Base-by-base conservation (phyloP, 2,113 vertebrate genomes). In the Psittacara wagleri region DNA sequence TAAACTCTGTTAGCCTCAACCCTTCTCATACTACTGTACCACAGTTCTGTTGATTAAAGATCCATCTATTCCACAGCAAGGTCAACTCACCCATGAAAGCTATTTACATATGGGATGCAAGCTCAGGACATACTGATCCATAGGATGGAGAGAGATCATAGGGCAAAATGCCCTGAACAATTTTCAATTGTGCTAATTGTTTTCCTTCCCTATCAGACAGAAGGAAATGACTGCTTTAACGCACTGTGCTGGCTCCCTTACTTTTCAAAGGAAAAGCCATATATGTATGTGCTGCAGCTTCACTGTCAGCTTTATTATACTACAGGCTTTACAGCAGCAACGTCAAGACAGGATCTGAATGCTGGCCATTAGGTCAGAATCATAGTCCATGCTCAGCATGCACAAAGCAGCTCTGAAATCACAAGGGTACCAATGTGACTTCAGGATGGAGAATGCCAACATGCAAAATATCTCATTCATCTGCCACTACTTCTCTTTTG, bases 161-260 rank as follows among this genome's bases (percentile, higher is more conserved):
- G 94, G 86, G 87, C 87, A 96, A 91, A 92, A 96, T 87, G 94
- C 96, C 97, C 96, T 96, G 83, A 62, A 62, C 94, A 95, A 92
- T 96, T 97, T 98, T 97, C 96, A 95, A 91, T 76, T 55, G 81
- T 62, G 74, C 96, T 96, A 95, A 91, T 95, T 95, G 77, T 83
- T 69, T 69, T 27, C 16, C 31, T 66, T n/a, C 2, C 8, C 24
- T 16, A 90, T 83, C 96, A 87, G 94, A 89, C 84, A 90, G 94
- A 91, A 83, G 91, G 84, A 94, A 88, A 94, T 46, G 52, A 46
- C 51, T 80, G 83, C 61, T 95, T 66, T 76, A 91, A 87, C 49
- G 48, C 70, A 76, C 72, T 88, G 92, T 33, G 51, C 91, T 44
- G 78, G 31, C 51, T 95, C 64, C 86, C 76, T 76, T 73, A 84